Evolutionary conservation across 2,113 vertebrate genomes (phyloP), one percentile per base, ranked within the genome.

Genomic region (Oenanthe oenanthe): DNA sequence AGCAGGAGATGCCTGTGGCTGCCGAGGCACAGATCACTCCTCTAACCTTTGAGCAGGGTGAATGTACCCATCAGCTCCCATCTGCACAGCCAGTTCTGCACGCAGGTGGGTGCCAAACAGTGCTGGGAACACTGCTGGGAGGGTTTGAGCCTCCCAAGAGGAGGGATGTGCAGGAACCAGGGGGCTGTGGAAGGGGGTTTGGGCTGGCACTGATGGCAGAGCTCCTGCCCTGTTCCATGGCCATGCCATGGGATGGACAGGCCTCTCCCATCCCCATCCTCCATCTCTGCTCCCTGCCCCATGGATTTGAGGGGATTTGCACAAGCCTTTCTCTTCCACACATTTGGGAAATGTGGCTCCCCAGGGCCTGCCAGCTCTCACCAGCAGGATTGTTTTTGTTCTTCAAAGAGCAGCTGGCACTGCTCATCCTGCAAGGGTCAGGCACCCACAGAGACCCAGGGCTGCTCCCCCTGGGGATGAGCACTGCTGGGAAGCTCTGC

Each of bases 381-480:
- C 79, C 91, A 25, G 77, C 42, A 47, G 84, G 13, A 58, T 82
- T 3, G 7, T 8, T 81, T 83, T 3, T 58, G 67, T 38, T 45
- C 67, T 95, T 95, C 91, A 94, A 50, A 74, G 10, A 93, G 88
- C 77, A 84, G 47, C 94, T 95, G 79, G 63, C 85, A 43, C 92
- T 57, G 4, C 65, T 94, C 94, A 60, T 48, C 25, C 57, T 86
- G 85, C 7, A 28, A 93, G 85, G 96, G 85, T 71, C 85, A 20
- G 92, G 81, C 90, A 93, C 51, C 56, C 21, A 5, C 51, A 40
- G 93, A 36, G 54, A 42, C 45, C 29, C n/a, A 79, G 90, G 72
- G 47, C 26, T 72, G 28, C 50, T 56, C 20, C 17, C 21, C 1
- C 53, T 0, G 83, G 72, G 86, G 83, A 89, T 34, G 29, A 34